Evolutionary conservation across 2,113 vertebrate species (phyloP).

Genomic region (Triplophysa tibetana): DNA sequence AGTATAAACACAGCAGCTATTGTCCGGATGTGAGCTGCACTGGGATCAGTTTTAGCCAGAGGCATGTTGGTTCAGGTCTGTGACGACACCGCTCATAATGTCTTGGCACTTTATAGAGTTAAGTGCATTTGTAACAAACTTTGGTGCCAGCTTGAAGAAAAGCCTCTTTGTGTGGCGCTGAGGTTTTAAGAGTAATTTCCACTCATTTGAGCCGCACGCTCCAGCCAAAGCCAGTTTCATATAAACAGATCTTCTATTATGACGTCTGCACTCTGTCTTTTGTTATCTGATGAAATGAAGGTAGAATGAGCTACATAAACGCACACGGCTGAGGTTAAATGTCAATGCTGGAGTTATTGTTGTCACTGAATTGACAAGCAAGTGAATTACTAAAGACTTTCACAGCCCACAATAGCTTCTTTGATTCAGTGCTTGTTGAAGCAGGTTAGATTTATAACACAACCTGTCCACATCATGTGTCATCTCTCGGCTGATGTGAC

Average conservation of each 20-base stretch:
- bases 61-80: neutral
- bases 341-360: no score
- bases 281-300: no score
- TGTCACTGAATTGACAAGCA: no score
- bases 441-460: no score
- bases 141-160: slow-evolving; percentile 28
- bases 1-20: neutral
- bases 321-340: no score
- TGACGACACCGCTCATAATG: neutral
- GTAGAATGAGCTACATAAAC: no score
- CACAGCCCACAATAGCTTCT: neutral
- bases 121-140: neutral
- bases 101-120: slow-evolving; percentile 14
- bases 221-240: neutral
- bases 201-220: slow-evolving; percentile 1
- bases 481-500: no score
- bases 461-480: no score
- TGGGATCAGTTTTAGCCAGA: neutral
- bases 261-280: no score
- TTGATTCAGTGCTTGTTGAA: neutral
- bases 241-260: neutral
- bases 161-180: slow-evolving; percentile 18
- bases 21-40: neutral
- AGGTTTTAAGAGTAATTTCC: slow-evolving; percentile 16
- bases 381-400: neutral